A percentile compares a stretch with the other conserved stretches of the same genome.
Conservation (phyloP, 2,113 vertebrate species). For the Vulpes ferrilata region DNA sequence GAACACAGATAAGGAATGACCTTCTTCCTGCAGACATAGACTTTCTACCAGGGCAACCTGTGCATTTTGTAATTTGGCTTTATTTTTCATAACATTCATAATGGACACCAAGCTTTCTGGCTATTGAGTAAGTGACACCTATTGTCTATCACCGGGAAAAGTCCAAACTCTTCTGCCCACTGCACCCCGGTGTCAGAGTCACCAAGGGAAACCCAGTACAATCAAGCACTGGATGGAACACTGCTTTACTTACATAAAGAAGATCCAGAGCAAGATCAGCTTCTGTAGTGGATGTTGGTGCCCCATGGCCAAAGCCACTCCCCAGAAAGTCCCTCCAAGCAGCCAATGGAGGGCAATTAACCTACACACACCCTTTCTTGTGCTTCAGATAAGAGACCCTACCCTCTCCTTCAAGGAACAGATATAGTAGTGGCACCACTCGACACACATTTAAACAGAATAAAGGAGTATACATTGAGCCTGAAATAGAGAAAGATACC, state of each 20-base stretch:
- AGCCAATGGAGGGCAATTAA: too few species aligned
- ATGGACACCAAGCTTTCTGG: background rate
- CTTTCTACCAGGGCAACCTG: background rate
- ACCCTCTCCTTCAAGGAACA: background rate
- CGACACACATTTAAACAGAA: background rate
- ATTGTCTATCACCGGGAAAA: background rate
- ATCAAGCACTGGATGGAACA: background rate
- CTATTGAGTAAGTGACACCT: background rate
- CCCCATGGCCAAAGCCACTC: too few species aligned
- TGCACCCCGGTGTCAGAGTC: background rate
- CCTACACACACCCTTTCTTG: fast-evolving
- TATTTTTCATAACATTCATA: background rate
- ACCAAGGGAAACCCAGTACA: background rate
- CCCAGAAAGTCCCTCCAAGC: background rate
- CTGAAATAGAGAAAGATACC: background rate
- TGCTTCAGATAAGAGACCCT: background rate
- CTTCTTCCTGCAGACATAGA: background rate
- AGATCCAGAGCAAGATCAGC: background rate
- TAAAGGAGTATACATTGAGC: background rate
- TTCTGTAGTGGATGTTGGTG: background rate
- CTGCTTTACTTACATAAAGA: background rate
- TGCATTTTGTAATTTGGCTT: background rate
- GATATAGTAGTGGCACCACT: background rate
- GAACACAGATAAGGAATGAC: slow-evolving; percentile 12
- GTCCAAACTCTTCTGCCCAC: background rate